Evolutionary conservation across 2,888 invertebrate species (phyloP).

Genomic region (Rotaria macrura): DNA sequence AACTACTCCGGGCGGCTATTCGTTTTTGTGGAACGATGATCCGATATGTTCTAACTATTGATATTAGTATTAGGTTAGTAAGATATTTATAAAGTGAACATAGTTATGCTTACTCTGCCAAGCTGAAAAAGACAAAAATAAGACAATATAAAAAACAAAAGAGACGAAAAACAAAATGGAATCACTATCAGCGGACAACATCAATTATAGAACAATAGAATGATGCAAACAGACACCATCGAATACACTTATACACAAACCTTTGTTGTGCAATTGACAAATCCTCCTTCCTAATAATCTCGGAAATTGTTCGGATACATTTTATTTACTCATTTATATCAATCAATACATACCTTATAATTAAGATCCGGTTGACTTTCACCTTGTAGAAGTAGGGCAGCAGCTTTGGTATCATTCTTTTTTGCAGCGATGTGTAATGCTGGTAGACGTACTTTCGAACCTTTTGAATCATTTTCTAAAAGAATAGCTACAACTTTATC

Average conservation of each 20-base stretch:
- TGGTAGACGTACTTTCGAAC: conserved; percentile 79
- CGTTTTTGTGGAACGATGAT: neutral
- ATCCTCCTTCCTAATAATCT: conserved; percentile 38
- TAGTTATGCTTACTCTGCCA: conserved; percentile 2
- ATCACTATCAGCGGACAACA: neutral
- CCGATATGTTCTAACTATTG: neutral
- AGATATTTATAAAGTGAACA: neutral
- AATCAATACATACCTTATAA: conserved; percentile 11
- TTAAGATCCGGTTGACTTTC: conserved; percentile 31
- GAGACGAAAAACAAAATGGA: neutral
- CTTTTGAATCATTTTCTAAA: conserved; percentile 89
- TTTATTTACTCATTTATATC: neutral
- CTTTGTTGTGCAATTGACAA: conserved; percentile 50
- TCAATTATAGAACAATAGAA: neutral
- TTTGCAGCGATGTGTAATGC: conserved; percentile 98
- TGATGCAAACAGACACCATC: neutral
- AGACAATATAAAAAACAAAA: neutral
- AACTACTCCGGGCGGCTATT: neutral
- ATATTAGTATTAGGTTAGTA: neutral
- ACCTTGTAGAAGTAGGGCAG: conserved; percentile 66
- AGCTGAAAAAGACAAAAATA: conserved; percentile 4
- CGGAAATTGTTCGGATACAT: neutral
- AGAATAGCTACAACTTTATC: conserved; percentile 95
- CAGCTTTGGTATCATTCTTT: conserved; percentile 97
- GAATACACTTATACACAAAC: conserved; percentile 39